Conservation (phyloP, 2,797 vertebrate genomes). For the Lepilemur septentrionalis region DNA sequence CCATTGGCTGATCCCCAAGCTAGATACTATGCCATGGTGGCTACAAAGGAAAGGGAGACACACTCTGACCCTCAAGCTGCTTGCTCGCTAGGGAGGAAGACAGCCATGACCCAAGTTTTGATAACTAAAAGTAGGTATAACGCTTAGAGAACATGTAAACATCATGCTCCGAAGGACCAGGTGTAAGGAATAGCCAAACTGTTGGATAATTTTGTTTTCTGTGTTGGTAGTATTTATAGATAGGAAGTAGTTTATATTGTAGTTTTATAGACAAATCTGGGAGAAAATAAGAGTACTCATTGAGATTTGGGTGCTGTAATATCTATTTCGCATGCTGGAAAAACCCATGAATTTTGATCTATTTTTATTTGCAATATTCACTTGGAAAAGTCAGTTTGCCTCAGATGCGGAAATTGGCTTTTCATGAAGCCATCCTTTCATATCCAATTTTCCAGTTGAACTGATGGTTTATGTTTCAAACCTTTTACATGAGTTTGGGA, state of each 20-base stretch:
- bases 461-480: background rate
- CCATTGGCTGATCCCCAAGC: background rate
- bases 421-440: background rate
- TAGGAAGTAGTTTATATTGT: background rate
- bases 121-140: background rate
- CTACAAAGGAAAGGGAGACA: background rate
- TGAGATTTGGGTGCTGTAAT: background rate
- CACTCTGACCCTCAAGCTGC: background rate
- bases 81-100: background rate
- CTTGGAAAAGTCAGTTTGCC: background rate
- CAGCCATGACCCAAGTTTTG: background rate
- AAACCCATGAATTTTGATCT: background rate
- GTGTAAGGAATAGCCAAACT: background rate
- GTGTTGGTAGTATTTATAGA: background rate
- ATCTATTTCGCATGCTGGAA: background rate
- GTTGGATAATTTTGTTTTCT: background rate
- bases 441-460: conserved; percentile 51
- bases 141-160: background rate
- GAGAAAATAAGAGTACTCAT: background rate
- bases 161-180: background rate
- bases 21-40: background rate
- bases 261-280: background rate
- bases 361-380: conserved; percentile 23
- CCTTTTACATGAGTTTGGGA: background rate
- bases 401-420: background rate